Evolutionary conservation across 1,140 invertebrate genomes (phyloP), one percentile per base, ranked within the genome.

Genomic region (Rhizoglyphus robini): DNA sequence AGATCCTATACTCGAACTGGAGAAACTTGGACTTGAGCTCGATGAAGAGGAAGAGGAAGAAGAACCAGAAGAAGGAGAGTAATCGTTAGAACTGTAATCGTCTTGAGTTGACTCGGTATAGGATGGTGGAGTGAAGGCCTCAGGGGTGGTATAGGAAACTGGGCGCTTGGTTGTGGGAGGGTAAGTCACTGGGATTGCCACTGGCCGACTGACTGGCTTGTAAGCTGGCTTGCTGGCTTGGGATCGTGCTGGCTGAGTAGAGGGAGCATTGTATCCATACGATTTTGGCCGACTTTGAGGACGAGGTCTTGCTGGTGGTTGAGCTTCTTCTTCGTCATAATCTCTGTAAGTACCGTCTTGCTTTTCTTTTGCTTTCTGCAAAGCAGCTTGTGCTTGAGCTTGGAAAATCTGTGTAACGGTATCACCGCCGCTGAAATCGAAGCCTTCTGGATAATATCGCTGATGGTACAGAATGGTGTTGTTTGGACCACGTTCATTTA

Each of bases 391-490:
- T 4, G 41, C 38, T 36, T 30, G 29, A 36, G 63, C 38, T 36
- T 47, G 63, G 41, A 64, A 64, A 20, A 64, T 48, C 30, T 64
- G 63, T 3, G 63, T 20, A 2, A 64, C 38, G 1, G 46, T n/a
- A 23, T 64, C 63, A 27, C 63, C 63, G 41, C 71, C 70, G 1
- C 15, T 29, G 8, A 65, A 64, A 18, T 57, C 67, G 34, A 70
- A 74, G 46, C 71, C 73, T 23, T 77, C 75, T 0, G 76, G 76
- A 66, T 76, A 77, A 64, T 74, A 77, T 11, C 89, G 80, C 71
- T 94, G 88, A 51, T 88, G 88, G 77, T 94, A 93, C 70, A 84
- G 80, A 41, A 88, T 75, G 1, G 86, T 85, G 3, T 88, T 83
- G 73, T 91, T 93, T 1, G 72, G 72, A n/a, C 71, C 71, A 32